Base-by-base conservation (phyloP, 1,140 invertebrate genomes). In the Asobara japonica region DNA sequence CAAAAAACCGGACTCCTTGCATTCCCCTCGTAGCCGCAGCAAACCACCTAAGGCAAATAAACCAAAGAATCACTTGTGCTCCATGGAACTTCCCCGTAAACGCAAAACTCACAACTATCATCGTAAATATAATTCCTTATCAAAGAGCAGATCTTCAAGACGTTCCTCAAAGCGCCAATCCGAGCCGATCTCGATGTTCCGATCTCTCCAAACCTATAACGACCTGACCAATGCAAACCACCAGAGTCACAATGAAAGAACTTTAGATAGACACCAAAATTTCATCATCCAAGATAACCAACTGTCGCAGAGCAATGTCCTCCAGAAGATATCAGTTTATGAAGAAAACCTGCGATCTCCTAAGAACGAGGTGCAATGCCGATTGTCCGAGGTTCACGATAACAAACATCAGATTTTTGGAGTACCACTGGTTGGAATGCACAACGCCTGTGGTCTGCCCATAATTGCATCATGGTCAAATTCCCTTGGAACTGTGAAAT, bases 351-450 rank as follows among this genome's bases (percentile, higher is more conserved):
- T 73, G 76, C 27, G n/a, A 51, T 41, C 13, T 22, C 18, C 29
- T 45, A n/a, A 11, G 45, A n/a, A 45, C 36, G 3, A 61, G 56
- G 3, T 69, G n/a, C 8, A n/a, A 56, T 25, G 29, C n/a, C 0
- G 76, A 62, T 69, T 71, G 67, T 20, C 68, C 10, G 31, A 71
- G 25, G 2, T 60, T 77, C 0, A 22, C 66, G 18, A 80, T 31
- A 45, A 78, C 33, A 45, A 78, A 18, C 72, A 74, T 13, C 74
- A 76, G 25, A 73, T 74, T 0, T 77, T 85, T 5, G 84, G 84
- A 0, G 85, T 87, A n/a, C 86, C 86, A 1, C 65, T 87, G 10
- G 82, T 87, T 0, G 86, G 85, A 2, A 87, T 87, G 85, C 85
- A 85, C 27, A 81, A 83, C 13, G 79, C 82, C 16, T 80, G 80